phyloP scores from a whole-genome alignment of 2,888 invertebrate species.

The Noctua pronuba region DNA sequence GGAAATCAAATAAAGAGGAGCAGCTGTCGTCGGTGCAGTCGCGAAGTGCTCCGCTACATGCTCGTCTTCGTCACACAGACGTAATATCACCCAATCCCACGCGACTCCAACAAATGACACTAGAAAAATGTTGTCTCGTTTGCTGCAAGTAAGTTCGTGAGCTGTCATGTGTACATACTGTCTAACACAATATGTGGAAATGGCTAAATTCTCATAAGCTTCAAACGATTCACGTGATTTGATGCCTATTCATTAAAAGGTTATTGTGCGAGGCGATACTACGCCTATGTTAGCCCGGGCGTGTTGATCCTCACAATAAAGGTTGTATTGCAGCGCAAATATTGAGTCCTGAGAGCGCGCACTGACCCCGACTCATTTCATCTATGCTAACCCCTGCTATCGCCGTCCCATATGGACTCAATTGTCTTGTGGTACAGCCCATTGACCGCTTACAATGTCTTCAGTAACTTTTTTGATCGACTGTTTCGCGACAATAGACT shows the following conservation, averaged over 20 bases:
- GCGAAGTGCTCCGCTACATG: conserved; percentile 77
- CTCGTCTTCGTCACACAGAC: conserved; percentile 81
- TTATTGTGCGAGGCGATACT: conserved; percentile 71
- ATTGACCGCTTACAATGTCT: conserved; percentile 65
- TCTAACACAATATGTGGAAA: conserved; percentile 63
- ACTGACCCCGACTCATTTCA: conserved; percentile 85
- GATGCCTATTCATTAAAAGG: conserved; percentile 75
- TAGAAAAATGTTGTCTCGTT: conserved; percentile 68
- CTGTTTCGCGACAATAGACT: conserved; percentile 22
- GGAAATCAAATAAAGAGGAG: conserved; percentile 86
- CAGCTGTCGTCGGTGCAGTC: conserved; percentile 84
- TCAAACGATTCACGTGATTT: conserved; percentile 72
- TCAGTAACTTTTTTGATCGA: conserved; percentile 65
- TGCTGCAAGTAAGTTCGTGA: conserved; percentile 60
- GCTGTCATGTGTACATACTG: conserved; percentile 52
- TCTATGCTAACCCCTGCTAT: conserved; percentile 82
- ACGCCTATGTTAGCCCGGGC: conserved; percentile 77
- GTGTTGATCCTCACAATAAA: conserved; percentile 86
- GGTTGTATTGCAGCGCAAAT: conserved; percentile 86
- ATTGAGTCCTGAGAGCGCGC: conserved; percentile 82
- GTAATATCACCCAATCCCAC: conserved; percentile 76
- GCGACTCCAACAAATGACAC: conserved; percentile 72
- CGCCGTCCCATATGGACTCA: conserved; percentile 81
- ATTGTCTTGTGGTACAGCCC: conserved; percentile 82
- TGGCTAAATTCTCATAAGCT: conserved; percentile 65